These are phyloP conservation scores for Scortum barcoo DNA, from an alignment of 2,113 vertebrate genomes.

Conservation along the genomic window DNA sequence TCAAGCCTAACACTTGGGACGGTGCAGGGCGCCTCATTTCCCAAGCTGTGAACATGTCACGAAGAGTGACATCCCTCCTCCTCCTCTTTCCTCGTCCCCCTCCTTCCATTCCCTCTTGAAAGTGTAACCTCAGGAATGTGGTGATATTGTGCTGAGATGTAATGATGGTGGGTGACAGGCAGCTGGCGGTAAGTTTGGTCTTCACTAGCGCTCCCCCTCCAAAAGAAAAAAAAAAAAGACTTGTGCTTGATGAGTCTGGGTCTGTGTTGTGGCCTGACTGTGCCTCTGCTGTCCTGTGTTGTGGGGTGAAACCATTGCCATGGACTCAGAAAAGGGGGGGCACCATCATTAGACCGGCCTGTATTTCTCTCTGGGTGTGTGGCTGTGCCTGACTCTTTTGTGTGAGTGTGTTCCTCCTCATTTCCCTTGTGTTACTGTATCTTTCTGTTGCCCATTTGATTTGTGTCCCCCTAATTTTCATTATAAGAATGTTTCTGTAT, in stretches of 20 bases:
- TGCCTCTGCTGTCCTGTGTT: conserved; percentile 73
- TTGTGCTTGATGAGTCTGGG: conserved; percentile 70
- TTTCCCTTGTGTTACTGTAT: conserved; percentile 69
- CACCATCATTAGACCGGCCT: conserved; percentile 82
- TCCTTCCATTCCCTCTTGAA: conserved; percentile 62
- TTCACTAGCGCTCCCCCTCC: conserved; percentile 77
- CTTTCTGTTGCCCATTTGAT: conserved; percentile 69
- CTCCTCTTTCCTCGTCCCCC: conserved; percentile 43
- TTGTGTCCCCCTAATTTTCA: conserved; percentile 49
- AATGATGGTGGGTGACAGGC: conserved; percentile 85
- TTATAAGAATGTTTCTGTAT: conserved; percentile 44
- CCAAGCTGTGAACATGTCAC: conserved; percentile 67
- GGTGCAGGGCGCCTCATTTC: conserved; percentile 57
- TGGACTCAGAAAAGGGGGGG: conserved; percentile 73
- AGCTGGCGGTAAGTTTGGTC: conserved; percentile 80
- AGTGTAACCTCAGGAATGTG: conserved; percentile 80
- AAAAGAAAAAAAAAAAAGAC: conserved; percentile 38
- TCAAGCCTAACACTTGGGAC: conserved; percentile 67
- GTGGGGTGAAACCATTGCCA: conserved; percentile 71
- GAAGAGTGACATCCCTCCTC: conserved; percentile 61
- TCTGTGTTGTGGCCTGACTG: conserved; percentile 71
- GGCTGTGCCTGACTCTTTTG: conserved; percentile 59
- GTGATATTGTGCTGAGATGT: conserved; percentile 84
- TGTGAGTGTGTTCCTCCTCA: conserved; percentile 65
- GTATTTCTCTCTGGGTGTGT: conserved; percentile 65